phyloP scores from a whole-genome alignment of 1,140 invertebrate species.

The Pogonomyrmex californicus region DNA sequence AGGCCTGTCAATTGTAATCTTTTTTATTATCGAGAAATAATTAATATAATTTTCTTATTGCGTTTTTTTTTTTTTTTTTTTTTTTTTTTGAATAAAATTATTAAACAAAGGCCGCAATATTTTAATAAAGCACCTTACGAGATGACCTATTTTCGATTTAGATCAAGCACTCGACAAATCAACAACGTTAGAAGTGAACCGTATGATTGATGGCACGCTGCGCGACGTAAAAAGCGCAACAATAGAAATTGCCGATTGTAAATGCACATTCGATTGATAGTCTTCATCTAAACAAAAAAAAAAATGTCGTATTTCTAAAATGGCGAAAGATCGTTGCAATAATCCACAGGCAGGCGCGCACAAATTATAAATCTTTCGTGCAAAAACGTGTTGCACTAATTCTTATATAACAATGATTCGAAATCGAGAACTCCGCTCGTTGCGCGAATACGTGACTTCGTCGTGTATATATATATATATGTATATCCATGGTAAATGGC shows the following conservation, averaged over 20 bases:
- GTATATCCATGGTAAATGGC: conserved; percentile 68
- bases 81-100: conserved; percentile 54
- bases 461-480: conserved; percentile 40
- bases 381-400: conserved; percentile 69
- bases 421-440: conserved; percentile 68
- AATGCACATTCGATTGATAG: neutral
- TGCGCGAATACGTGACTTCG: conserved; percentile 68
- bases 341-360: neutral
- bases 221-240: conserved; percentile 14
- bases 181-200: conserved; percentile 40
- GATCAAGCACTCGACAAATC: conserved; percentile 49
- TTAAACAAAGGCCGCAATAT: conserved; percentile 33
- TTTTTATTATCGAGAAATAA: neutral
- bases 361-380: conserved; percentile 34
- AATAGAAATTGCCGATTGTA: conserved; percentile 14
- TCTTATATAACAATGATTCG: conserved; percentile 73
- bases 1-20: neutral
- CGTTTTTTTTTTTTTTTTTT: neutral
- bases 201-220: neutral
- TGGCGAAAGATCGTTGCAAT: neutral
- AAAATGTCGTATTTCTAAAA: neutral
- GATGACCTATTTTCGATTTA: conserved; percentile 67
- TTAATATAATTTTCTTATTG: conserved; percentile 21
- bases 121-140: conserved; percentile 58
- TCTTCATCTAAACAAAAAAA: neutral